Evolutionary conservation across 2,797 vertebrate species (phyloP), one percentile per base, ranked within the genome.

Genomic region (Emys orbicularis): DNA sequence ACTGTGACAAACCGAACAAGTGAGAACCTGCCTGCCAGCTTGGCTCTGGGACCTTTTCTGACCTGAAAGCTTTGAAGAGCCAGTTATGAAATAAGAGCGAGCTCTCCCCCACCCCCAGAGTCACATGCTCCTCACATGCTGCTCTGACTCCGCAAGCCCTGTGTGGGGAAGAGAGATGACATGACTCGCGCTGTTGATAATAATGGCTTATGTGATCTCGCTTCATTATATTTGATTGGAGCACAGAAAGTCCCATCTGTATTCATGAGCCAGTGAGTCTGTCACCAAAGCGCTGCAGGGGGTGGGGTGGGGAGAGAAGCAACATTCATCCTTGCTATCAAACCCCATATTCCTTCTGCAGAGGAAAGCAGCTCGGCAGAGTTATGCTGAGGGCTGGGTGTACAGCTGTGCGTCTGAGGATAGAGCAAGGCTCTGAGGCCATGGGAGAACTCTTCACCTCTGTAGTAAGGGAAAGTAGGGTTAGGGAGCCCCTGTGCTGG

Each of bases 371-470:
- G 2, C 84, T 76, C 5, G 5, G 15, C 0, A 77, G 4, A 93
- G 25, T 85, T 90, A 49, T 82, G 92, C 92, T 61, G 34, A 25
- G 88, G 53, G 5, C 37, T 94, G 89, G 92, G 31, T 86, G 8
- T 68, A 76, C 59, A 82, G 16, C 53, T 88, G 47, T 49, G 16
- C 57, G 61, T 0, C 1, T 81, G 52, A 47, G 81, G 44, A 10
- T 19, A n/a, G 16, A 89, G 81, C 57, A 3, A 5, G 86, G 54
- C 74, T 89, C 6, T 19, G 29, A 61, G 77, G 57, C 61, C 47
- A 44, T 3, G 47, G 72, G 87, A 94, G 82, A 92, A 6, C 37
- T 87, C 0, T 57, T 49, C 37, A 12, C 41, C 41, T 59, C 27
- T 12, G n/a, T 76, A 80, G 5, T 9, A 80, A n/a, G 77, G 87